Evolutionary conservation across 2,113 vertebrate species (phyloP).

Genomic region (Oncorhynchus gorbuscha): DNA sequence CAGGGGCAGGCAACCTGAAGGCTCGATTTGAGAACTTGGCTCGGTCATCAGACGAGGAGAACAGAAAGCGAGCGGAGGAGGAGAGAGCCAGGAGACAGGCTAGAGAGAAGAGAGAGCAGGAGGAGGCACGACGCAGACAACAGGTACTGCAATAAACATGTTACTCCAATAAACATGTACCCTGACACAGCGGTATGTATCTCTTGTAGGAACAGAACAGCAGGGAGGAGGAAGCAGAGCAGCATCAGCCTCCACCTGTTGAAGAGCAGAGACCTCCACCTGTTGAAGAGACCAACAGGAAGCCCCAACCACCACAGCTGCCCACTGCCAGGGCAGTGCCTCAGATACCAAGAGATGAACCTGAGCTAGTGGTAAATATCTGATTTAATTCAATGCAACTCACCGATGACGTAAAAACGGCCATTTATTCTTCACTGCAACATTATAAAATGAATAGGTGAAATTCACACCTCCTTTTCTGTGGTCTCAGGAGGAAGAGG

Average conservation of each 20-base stretch:
- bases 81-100: conserved; percentile 72
- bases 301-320: conserved; percentile 30
- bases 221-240: conserved; percentile 30
- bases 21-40: conserved; percentile 89
- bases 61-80: conserved; percentile 75
- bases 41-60: conserved; percentile 77
- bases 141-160: conserved; percentile 46
- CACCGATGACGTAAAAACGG: background rate
- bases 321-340: conserved; percentile 14
- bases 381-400: background rate
- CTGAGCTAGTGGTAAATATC: conserved; percentile 8
- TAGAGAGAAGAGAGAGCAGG: conserved; percentile 72
- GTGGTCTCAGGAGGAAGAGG: conserved; percentile 37
- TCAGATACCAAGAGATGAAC: conserved; percentile 41
- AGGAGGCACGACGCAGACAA: conserved; percentile 51
- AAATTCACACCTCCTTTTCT: background rate
- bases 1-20: conserved; percentile 82
- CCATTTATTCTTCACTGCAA: background rate
- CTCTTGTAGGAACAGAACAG: conserved; percentile 51
- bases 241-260: too few relatives aligned
- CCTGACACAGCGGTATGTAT: background rate
- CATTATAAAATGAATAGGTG: background rate
- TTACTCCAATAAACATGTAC: background rate
- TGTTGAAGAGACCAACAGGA: conserved; percentile 55
- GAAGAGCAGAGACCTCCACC: conserved; percentile 43